Evolutionary conservation across 2,113 vertebrate genomes (phyloP).

Genomic region (Bubo bubo): DNA sequence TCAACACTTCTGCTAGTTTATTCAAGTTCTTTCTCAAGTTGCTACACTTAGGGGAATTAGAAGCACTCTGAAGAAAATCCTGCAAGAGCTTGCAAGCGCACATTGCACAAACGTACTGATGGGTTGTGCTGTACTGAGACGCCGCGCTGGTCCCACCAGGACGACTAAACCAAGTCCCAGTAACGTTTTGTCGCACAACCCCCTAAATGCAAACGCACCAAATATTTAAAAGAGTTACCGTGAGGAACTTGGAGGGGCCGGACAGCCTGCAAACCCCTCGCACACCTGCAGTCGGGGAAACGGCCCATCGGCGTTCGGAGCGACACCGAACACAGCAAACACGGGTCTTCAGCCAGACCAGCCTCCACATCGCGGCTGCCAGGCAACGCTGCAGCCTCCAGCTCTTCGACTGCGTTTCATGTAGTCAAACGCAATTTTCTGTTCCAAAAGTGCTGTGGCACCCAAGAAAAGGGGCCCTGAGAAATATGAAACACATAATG

Average conservation of each 20-base stretch:
- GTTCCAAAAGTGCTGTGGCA: background rate
- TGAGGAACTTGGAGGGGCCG: background rate
- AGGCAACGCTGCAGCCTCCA: background rate
- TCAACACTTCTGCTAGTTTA: background rate
- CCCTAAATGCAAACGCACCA: background rate
- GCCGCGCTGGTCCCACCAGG: fast-evolving
- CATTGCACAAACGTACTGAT: background rate
- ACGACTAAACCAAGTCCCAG: background rate
- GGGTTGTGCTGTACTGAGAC: fast-evolving
- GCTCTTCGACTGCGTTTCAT: background rate
- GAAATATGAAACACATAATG: background rate
- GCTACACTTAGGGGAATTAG: background rate
- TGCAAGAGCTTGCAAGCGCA: background rate
- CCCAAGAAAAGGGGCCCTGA: background rate
- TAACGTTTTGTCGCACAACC: background rate
- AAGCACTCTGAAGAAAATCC: background rate
- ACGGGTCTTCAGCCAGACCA: fast-evolving
- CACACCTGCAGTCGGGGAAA: background rate
- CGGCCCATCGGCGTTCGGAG: fast-evolving
- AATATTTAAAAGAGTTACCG: background rate
- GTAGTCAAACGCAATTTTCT: background rate
- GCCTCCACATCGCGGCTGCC: background rate
- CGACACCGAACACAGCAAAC: fast-evolving
- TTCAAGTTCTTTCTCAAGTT: background rate
- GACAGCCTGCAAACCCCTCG: background rate